Conservation (phyloP, 2,888 invertebrate genomes). For the Diaperis boleti region DNA sequence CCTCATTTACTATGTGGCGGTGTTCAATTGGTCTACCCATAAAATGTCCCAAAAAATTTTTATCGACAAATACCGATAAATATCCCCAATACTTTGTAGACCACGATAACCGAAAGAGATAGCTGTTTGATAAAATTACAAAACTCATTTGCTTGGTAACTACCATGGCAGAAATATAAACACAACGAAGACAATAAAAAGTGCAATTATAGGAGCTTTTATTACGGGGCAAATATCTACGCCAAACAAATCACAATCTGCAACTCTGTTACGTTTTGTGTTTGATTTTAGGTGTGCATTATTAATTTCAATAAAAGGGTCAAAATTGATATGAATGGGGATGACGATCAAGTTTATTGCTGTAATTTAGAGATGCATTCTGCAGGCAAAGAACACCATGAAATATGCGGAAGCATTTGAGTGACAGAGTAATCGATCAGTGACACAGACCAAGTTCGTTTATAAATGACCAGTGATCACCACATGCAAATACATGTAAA, state of each 20-base stretch:
- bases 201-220: constrained; percentile 20
- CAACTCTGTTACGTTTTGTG: constrained; percentile 18
- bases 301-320: constrained; percentile 18
- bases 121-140: not conserved
- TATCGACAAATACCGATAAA: no score
- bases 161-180: constrained; percentile 7
- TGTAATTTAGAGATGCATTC: constrained; percentile 41
- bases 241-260: constrained; percentile 20
- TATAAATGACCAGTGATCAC: constrained; percentile 65
- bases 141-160: not conserved
- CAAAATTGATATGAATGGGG: constrained; percentile 32
- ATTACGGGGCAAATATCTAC: not conserved
- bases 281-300: constrained; percentile 3
- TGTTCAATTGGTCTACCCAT: no score
- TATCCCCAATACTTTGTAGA: no score
- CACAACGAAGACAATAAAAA: constrained; percentile 32
- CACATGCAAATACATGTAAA: constrained; percentile 66
- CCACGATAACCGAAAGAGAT: no score
- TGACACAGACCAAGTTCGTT: constrained; percentile 63
- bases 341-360: constrained; percentile 37
- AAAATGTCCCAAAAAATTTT: no score
- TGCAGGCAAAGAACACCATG: constrained; percentile 52
- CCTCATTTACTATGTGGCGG: no score
- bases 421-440: constrained; percentile 65
- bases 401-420: constrained; percentile 62